These are phyloP conservation scores for Catalaphyllia jardinei DNA, from an alignment of 64 coral and sea anemone genomes.

Conservation along the genomic window DNA sequence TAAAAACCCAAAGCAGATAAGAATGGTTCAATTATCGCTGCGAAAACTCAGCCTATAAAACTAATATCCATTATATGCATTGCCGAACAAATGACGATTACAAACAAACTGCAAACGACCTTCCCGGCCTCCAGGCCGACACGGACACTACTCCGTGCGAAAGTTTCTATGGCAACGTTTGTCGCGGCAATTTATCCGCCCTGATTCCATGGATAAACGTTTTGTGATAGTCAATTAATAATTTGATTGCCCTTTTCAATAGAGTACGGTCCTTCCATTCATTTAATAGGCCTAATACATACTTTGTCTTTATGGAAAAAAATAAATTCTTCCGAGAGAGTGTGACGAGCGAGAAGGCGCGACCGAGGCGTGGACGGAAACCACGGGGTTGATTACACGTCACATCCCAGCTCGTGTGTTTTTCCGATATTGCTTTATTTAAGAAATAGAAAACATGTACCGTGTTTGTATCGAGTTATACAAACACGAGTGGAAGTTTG, in stretches of 20 bases:
- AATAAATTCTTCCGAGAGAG: no score
- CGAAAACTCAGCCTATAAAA: neutral
- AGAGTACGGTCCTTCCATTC: no score
- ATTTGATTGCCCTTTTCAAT: neutral
- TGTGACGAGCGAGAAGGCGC: no score
- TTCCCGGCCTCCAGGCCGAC: neutral
- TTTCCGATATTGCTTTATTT: no score
- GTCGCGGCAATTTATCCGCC: neutral
- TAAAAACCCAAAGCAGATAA: neutral
- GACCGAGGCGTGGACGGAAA: no score
- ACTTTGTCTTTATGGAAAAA: no score
- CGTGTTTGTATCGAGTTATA: no score
- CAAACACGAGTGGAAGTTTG: no score
- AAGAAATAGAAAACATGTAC: no score
- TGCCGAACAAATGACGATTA: slow-evolving; percentile 19
- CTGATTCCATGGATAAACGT: neutral
- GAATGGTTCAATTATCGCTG: neutral
- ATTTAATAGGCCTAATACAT: no score
- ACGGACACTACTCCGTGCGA: neutral
- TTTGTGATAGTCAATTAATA: neutral
- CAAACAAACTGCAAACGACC: neutral
- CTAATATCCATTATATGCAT: neutral
- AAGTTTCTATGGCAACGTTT: slow-evolving; percentile 43
- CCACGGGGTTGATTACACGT: no score
- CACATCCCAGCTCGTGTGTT: no score